Conservation (phyloP, 92 coral and sea anemone genomes). For the Zoanthus sansibaricus region DNA sequence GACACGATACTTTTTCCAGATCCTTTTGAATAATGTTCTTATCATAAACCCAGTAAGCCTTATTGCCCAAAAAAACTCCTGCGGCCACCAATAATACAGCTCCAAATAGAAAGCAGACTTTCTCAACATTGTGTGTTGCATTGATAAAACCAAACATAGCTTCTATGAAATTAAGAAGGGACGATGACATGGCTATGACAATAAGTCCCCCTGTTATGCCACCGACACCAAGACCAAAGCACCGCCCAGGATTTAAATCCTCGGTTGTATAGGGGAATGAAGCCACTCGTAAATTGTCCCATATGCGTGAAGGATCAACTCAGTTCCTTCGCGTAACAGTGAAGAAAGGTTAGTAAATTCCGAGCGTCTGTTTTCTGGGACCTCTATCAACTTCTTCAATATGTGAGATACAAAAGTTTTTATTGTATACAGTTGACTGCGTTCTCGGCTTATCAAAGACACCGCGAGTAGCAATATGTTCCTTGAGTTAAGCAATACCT, state of each 20-base stretch:
- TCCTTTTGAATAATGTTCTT: not conserved
- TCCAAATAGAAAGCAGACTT: not conserved
- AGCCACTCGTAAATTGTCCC: slow-evolving; percentile 19
- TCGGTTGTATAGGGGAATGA: not conserved
- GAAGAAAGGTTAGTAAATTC: not conserved
- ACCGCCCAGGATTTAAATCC: slow-evolving; percentile 1
- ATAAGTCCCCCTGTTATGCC: slow-evolving; percentile 21
- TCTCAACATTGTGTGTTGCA: not conserved
- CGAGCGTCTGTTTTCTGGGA: not conserved
- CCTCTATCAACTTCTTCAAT: not conserved
- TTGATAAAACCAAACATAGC: not conserved
- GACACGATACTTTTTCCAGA: not conserved
- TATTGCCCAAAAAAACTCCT: slow-evolving; percentile 7
- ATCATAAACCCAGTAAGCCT: slow-evolving; percentile 20
- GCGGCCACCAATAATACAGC: not conserved
- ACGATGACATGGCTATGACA: not conserved
- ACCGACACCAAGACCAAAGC: slow-evolving; percentile 9
- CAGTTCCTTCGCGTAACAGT: slow-evolving; percentile 17
- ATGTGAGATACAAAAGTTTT: not conserved
- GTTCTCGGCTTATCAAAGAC: not conserved
- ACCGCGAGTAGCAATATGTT: not conserved
- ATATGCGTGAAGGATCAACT: slow-evolving; percentile 13
- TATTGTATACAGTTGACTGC: not conserved
- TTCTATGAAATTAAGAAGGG: not conserved
- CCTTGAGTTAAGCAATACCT: slow-evolving; percentile 25